A percentile compares a stretch with the other conserved stretches of the same genome.
phyloP scores from a whole-genome alignment of 2,797 vertebrate genomes.

The Microctenopoma lineatum region DNA sequence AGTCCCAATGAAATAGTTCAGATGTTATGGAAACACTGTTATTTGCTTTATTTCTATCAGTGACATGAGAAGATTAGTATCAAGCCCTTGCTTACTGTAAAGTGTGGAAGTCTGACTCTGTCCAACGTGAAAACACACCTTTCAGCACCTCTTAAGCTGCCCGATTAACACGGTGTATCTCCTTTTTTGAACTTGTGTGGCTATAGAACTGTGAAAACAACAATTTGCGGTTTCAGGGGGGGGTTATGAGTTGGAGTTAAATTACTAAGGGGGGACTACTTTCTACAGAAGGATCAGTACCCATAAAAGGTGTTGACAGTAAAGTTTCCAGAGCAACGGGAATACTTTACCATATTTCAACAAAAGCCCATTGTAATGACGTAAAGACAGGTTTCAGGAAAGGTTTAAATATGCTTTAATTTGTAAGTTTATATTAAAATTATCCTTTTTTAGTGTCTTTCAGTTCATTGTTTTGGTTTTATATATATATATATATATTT shows the following conservation, averaged over 20 bases:
- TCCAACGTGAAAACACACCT: slow-evolving; percentile 4
- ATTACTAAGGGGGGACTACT: slow-evolving; percentile 21
- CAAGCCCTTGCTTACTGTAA: too few relatives aligned
- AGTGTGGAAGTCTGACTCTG: not conserved
- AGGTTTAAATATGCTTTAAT: not conserved
- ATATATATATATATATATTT: too few relatives aligned
- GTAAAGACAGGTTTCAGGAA: not conserved
- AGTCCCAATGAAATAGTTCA: not conserved
- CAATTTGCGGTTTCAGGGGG: slow-evolving; percentile 46
- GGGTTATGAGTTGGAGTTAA: slow-evolving; percentile 8
- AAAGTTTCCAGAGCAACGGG: not conserved
- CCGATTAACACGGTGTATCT: slow-evolving; percentile 23
- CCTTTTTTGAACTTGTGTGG: slow-evolving; percentile 23
- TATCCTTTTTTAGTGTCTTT: not conserved
- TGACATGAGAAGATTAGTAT: not conserved
- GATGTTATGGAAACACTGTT: not conserved
- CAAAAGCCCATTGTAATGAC: not conserved
- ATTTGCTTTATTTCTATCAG: not conserved
- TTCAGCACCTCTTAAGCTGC: slow-evolving; percentile 2
- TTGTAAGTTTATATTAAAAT: too few relatives aligned
- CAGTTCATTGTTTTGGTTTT: not conserved
- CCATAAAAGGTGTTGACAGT: slow-evolving; percentile 19
- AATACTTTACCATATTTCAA: not conserved
- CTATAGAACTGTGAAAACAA: slow-evolving; percentile 31
- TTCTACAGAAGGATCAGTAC: slow-evolving; percentile 26